These are phyloP conservation scores for Hyperoplus lanceolatus DNA, from an alignment of 2,797 vertebrate species.

Conservation along the genomic window DNA sequence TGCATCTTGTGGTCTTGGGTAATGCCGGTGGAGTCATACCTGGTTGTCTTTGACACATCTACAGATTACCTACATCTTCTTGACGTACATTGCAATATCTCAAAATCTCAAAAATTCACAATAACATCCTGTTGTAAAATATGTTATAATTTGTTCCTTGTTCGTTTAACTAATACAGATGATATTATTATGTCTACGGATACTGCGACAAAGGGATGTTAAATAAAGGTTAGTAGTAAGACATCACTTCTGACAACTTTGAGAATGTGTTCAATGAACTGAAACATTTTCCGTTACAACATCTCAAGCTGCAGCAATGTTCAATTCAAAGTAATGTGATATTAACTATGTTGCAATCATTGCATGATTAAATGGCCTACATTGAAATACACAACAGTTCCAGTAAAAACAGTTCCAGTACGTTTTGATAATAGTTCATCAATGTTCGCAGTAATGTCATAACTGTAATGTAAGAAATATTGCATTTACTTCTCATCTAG, in stretches of 20 bases:
- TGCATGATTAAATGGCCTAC: not conserved
- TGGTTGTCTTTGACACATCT: slow-evolving; percentile 18
- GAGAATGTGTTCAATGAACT: not conserved
- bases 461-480: not conserved
- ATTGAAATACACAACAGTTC: not conserved
- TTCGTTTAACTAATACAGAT: slow-evolving; percentile 1
- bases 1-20: slow-evolving; percentile 32
- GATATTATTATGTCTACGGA: not conserved
- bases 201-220: not conserved
- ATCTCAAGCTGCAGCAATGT: not conserved
- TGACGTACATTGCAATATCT: slow-evolving; percentile 17
- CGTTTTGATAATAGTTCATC: not conserved
- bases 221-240: not conserved
- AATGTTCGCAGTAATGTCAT: not conserved
- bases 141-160: not conserved
- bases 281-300: not conserved
- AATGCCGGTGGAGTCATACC: slow-evolving; percentile 33
- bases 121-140: slow-evolving; percentile 23
- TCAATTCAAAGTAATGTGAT: not conserved
- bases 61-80: slow-evolving; percentile 10
- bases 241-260: not conserved
- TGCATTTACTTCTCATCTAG: not conserved
- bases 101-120: slow-evolving; percentile 8
- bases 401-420: not conserved
- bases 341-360: slow-evolving; percentile 12